Evolutionary conservation across 1,140 invertebrate genomes (phyloP), one percentile per base, ranked within the genome.

Genomic region (Thaumetopoea pityocampa): DNA sequence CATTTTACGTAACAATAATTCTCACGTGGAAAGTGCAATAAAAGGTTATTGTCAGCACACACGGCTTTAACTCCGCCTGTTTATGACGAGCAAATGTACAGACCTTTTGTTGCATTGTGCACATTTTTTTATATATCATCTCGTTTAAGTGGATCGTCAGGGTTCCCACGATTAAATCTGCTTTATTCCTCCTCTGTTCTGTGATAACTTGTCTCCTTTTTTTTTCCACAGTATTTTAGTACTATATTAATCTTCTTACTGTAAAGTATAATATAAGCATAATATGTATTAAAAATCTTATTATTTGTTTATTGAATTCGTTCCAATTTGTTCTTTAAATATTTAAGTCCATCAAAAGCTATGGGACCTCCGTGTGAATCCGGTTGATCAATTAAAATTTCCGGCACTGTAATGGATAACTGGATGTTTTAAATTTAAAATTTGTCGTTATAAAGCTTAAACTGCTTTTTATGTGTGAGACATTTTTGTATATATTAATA

Each of bases 341-440:
- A 9, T 28, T 28, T 28, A 12, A 28, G 3, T 12, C 11, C 1
- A 3, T 14, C 12, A 8, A 24, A 28, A 11, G 9, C 5, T 5
- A 1, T 28, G 11, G 12, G 1, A 28, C n/a, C 15, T 4, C 5
- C 9, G 10, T 5, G 16, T 8, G 23, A 30, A 24, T 30, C 37
- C 37, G 12, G 37, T 30, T 40, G 9, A 28, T 16, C 14, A 28
- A 41, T 41, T 28, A 40, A 29, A 38, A 19, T 17, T 28, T 28
- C 16, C 26, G 36, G 36, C 32, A 14, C n/a, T 29, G 14, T 41
- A 23, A 23, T 16, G n/a, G 27, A 22, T 23, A 30, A 19, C 18
- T n/a, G n/a, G n/a, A n/a, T 14, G 14, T 19, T 20, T 8, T 19
- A 20, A 10, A 10, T 4, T 11, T 2, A 32, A 19, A 17, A 32